Evolutionary conservation across 2,888 invertebrate genomes (phyloP).

Genomic region (Apodemia mormo): DNA sequence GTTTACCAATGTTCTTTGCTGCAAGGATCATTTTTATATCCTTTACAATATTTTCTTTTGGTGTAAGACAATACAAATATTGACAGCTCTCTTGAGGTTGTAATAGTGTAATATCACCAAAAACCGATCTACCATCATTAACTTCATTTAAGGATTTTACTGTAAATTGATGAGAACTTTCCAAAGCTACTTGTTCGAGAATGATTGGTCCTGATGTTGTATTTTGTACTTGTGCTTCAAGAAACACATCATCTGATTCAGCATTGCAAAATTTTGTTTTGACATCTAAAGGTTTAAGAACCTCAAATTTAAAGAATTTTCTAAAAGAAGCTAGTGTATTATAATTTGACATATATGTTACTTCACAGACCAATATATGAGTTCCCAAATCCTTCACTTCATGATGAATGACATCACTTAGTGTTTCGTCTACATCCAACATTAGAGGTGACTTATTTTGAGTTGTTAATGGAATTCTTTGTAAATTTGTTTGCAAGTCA

Average conservation of each 20-base stretch:
- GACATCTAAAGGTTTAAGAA: slow-evolving; percentile 98
- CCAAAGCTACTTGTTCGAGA: slow-evolving; percentile 95
- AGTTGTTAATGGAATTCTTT: slow-evolving; percentile 91
- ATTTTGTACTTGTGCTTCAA: slow-evolving; percentile 92
- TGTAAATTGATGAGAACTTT: slow-evolving; percentile 94
- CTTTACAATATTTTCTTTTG: slow-evolving; percentile 87
- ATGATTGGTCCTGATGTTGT: slow-evolving; percentile 96
- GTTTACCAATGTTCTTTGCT: slow-evolving; percentile 95
- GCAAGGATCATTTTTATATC: slow-evolving; percentile 90
- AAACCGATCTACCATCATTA: slow-evolving; percentile 85
- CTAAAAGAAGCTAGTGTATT: slow-evolving; percentile 92
- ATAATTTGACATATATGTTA: slow-evolving; percentile 91
- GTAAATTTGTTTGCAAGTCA: slow-evolving; percentile 95
- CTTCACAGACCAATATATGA: slow-evolving; percentile 98
- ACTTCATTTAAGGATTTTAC: slow-evolving; percentile 88
- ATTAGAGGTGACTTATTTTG: slow-evolving; percentile 84
- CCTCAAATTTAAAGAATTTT: slow-evolving; percentile 99
- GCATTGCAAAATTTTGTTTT: slow-evolving; percentile 99
- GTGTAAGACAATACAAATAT: slow-evolving; percentile 95
- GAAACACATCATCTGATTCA: slow-evolving; percentile 88
- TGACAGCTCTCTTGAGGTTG: slow-evolving; percentile 96
- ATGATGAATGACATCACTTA: slow-evolving; percentile 98
- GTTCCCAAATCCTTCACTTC: slow-evolving; percentile 99
- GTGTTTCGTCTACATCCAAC: slow-evolving; percentile 89
- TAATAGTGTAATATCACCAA: slow-evolving; percentile 89